Percentiles rank a stretch among this genome's conserved stretches.
Evolutionary conservation across 2,113 vertebrate species (phyloP).

Genomic region (Catharus minimus): DNA sequence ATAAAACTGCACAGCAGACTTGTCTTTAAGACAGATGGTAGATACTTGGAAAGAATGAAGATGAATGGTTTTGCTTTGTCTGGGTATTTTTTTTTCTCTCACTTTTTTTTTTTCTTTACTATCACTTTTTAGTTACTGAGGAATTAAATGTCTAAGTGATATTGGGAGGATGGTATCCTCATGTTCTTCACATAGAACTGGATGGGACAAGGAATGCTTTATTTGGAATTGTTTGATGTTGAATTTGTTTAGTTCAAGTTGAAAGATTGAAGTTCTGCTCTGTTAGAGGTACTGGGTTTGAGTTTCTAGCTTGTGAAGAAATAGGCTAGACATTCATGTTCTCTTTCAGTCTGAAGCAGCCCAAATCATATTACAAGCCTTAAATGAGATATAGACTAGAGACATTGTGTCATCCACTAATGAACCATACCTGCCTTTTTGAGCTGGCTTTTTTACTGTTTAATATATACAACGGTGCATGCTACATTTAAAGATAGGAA

Average conservation of each 20-base stretch:
- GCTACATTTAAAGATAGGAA: conserved; percentile 18
- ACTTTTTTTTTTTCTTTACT: not conserved
- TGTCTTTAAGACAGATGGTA: not conserved
- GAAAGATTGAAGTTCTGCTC: not conserved
- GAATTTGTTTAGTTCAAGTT: not conserved
- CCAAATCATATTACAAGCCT: not conserved
- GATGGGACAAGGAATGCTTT: not conserved
- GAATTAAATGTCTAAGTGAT: not conserved
- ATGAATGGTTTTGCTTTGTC: not conserved
- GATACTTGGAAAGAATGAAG: not conserved
- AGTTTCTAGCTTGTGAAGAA: not conserved
- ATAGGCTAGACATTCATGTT: not conserved
- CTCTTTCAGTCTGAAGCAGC: not conserved
- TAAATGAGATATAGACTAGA: not conserved
- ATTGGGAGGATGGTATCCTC: not conserved
- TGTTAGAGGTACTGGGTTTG: not conserved
- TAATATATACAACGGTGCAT: not conserved
- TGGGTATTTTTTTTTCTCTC: not conserved
- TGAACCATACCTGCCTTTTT: not conserved
- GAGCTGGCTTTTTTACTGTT: not conserved
- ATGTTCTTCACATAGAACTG: not conserved
- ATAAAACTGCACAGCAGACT: not conserved
- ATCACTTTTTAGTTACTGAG: not conserved
- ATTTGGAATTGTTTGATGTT: not conserved
- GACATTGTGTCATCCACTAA: not conserved